phyloP scores from a whole-genome alignment of 2,113 vertebrate genomes.

The Pionites leucogaster region DNA sequence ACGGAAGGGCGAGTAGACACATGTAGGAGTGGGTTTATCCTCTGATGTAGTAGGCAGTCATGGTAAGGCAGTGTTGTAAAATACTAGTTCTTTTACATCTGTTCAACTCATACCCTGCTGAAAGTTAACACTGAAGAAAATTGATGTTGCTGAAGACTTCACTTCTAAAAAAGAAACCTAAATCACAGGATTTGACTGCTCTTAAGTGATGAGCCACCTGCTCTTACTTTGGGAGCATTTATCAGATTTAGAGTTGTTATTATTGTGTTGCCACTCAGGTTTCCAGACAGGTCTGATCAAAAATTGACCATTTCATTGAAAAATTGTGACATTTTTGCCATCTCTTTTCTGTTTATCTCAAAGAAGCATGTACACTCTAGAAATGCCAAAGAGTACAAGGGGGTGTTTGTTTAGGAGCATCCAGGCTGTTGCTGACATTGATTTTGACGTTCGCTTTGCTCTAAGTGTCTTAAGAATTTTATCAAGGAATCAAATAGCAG shows the following conservation, averaged over 20 bases:
- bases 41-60: neutral
- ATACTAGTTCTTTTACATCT: neutral
- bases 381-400: neutral
- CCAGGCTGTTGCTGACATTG: neutral
- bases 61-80: neutral
- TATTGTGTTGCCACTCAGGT: neutral
- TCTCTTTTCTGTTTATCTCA: neutral
- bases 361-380: neutral
- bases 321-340: neutral
- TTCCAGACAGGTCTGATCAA: neutral
- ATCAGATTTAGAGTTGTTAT: neutral
- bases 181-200: neutral
- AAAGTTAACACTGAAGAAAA: neutral
- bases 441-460: neutral
- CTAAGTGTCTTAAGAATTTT: neutral
- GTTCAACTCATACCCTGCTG: neutral
- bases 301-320: neutral
- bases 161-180: neutral
- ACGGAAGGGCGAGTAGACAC: constrained; percentile 84
- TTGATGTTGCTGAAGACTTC: neutral
- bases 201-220: neutral
- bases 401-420: constrained; percentile 7
- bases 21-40: neutral
- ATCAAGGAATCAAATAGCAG: neutral
- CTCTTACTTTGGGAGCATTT: neutral